Percentiles rank a stretch among this genome's conserved stretches.
phyloP scores from a whole-genome alignment of 2,113 vertebrate genomes.

The Onychostoma macrolepis region DNA sequence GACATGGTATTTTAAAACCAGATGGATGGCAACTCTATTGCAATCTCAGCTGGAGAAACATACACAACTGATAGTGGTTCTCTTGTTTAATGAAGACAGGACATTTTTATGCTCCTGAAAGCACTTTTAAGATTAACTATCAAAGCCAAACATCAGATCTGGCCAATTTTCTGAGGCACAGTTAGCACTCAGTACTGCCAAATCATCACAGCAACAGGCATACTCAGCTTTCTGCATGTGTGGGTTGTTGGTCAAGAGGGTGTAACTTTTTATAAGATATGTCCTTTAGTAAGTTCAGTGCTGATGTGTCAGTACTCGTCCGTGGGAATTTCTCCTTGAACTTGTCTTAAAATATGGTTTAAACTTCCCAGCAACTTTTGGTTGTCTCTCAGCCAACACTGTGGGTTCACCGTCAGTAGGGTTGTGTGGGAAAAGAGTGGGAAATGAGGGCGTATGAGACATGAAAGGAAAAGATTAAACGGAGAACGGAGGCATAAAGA shows the following conservation, averaged over 20 bases:
- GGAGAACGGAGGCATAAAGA: not conserved
- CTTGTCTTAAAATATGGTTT: slow-evolving; percentile 42
- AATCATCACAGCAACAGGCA: slow-evolving; percentile 15
- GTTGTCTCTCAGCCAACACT: slow-evolving; percentile 2
- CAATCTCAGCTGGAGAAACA: not conserved
- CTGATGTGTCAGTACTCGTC: slow-evolving; percentile 20
- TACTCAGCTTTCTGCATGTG: slow-evolving; percentile 19
- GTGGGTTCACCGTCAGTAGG: not conserved
- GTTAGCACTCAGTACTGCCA: not conserved
- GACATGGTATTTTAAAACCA: not conserved
- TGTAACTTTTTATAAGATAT: not conserved
- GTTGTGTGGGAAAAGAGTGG: slow-evolving; percentile 41
- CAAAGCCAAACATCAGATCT: slow-evolving; percentile 10
- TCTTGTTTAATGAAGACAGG: not conserved
- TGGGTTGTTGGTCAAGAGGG: slow-evolving; percentile 17
- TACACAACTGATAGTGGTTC: not conserved
- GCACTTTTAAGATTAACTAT: slow-evolving; percentile 13
- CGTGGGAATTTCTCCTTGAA: slow-evolving; percentile 24
- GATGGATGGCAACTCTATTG: not conserved
- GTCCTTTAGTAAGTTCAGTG: not conserved
- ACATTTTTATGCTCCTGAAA: not conserved
- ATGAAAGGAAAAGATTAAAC: slow-evolving; percentile 1
- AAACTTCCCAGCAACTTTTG: slow-evolving; percentile 21
- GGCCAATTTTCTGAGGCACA: not conserved
- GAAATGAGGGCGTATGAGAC: slow-evolving; percentile 15